These are phyloP conservation scores for Anarsia innoxiella DNA, from an alignment of 2,888 invertebrate species.

Conservation along the genomic window DNA sequence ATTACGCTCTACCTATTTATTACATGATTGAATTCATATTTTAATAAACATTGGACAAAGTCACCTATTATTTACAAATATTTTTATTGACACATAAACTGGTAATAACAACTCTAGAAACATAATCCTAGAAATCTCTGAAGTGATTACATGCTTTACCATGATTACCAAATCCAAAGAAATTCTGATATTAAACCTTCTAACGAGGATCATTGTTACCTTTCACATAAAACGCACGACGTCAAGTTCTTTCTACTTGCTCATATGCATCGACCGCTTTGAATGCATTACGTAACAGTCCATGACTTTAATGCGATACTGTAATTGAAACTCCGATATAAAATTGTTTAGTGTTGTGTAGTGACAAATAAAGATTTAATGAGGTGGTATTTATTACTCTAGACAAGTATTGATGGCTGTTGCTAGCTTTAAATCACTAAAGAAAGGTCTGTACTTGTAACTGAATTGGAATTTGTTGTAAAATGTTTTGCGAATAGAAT, in stretches of 20 bases:
- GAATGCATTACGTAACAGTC: constrained; percentile 6
- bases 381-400: constrained; percentile 7
- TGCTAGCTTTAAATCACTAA: neutral
- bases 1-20: too few relatives aligned
- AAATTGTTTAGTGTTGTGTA: constrained; percentile 10
- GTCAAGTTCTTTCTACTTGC: constrained; percentile 3
- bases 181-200: constrained; percentile 32
- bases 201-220: constrained; percentile 45
- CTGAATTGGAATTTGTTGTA: too few relatives aligned
- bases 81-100: too few relatives aligned
- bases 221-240: constrained; percentile 17
- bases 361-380: constrained; percentile 10
- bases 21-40: too few relatives aligned
- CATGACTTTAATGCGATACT: constrained; percentile 10
- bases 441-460: too few relatives aligned
- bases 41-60: too few relatives aligned
- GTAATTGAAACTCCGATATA: constrained; percentile 17
- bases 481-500: too few relatives aligned
- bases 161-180: constrained; percentile 43
- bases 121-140: constrained; percentile 23
- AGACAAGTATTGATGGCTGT: neutral
- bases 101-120: too few relatives aligned
- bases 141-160: constrained; percentile 33
- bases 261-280: too few relatives aligned
- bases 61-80: too few relatives aligned